Evolutionary conservation across 2,113 vertebrate species (phyloP).

Genomic region (Pygathrix nemaeus): DNA sequence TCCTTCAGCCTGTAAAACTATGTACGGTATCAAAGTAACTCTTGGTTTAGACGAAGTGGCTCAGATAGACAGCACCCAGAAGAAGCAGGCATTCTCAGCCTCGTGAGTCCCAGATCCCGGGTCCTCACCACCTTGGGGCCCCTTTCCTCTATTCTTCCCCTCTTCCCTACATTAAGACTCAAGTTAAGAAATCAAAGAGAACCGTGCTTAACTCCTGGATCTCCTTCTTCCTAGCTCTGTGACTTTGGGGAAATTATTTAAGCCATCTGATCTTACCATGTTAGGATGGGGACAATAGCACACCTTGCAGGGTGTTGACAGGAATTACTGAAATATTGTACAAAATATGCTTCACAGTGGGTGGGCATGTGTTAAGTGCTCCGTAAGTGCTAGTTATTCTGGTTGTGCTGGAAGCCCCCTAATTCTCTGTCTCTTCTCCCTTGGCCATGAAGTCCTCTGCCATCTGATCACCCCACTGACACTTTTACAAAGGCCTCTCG

Average conservation of each 20-base stretch:
- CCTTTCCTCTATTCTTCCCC: too few relatives aligned
- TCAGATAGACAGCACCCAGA: neutral
- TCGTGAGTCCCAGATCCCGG: neutral
- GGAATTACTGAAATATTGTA: neutral
- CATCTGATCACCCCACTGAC: neutral
- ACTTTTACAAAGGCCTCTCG: neutral
- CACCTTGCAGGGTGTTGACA: neutral
- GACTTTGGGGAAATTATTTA: neutral
- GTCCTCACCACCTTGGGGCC: rapidly evolving
- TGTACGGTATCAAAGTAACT: neutral
- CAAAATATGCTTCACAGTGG: neutral
- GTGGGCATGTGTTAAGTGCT: too few relatives aligned
- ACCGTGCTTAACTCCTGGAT: neutral
- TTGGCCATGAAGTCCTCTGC: neutral
- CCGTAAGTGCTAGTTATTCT: neutral
- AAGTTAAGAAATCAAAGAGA: neutral
- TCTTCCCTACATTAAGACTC: neutral
- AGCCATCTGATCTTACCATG: neutral
- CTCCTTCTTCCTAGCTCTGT: neutral
- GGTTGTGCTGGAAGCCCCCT: neutral
- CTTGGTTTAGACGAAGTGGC: neutral
- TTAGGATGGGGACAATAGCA: neutral
- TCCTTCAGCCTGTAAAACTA: neutral
- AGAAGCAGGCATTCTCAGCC: neutral
- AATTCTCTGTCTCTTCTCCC: neutral